These are phyloP conservation scores for Thecophora atra DNA, from an alignment of 2,888 invertebrate species.

Conservation along the genomic window DNA sequence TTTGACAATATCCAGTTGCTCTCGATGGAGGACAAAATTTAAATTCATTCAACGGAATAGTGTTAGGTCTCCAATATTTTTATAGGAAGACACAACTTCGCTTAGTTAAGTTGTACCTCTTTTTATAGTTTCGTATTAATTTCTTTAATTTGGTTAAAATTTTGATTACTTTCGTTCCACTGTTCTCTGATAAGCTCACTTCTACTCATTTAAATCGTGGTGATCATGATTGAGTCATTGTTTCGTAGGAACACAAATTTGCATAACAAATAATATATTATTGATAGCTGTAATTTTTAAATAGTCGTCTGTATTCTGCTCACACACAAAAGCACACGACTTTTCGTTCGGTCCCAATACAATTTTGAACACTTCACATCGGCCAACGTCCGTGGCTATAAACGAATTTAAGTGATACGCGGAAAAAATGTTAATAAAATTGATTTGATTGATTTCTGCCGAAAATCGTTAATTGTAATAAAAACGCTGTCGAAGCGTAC, in stretches of 20 bases:
- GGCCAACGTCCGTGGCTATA: background rate
- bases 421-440: conserved; percentile 16
- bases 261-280: background rate
- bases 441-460: conserved; percentile 31
- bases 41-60: too few relatives aligned
- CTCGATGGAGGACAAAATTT: too few relatives aligned
- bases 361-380: background rate
- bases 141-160: too few relatives aligned
- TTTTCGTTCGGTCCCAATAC: background rate
- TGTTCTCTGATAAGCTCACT: background rate
- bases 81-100: too few relatives aligned
- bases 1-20: too few relatives aligned
- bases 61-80: too few relatives aligned
- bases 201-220: background rate
- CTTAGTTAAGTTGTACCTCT: too few relatives aligned
- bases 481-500: conserved; percentile 1
- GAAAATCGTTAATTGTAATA: conserved; percentile 4
- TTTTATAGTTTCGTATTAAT: too few relatives aligned
- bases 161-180: background rate
- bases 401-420: background rate
- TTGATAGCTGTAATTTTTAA: background rate
- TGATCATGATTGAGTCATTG: conserved; percentile 12
- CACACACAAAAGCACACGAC: background rate
- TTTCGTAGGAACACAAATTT: background rate
- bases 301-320: background rate